Evolutionary conservation across 2,797 vertebrate species (phyloP).

Genomic region (Acrossocheilus fasciatus): DNA sequence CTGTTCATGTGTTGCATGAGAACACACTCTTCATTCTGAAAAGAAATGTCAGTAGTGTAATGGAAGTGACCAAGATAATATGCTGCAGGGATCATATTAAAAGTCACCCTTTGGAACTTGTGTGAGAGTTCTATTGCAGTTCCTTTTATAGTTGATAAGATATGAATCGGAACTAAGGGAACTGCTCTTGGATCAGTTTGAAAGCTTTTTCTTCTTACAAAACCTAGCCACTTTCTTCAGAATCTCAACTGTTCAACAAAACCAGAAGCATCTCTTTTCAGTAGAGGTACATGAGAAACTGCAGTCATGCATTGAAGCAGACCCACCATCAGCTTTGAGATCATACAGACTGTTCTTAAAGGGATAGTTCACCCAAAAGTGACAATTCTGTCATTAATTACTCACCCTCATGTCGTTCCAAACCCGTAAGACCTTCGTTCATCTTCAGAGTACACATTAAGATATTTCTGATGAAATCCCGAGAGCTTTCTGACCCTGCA

Average conservation of each 20-base stretch:
- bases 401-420: background rate
- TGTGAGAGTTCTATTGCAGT: constrained; percentile 19
- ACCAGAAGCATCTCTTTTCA: constrained; percentile 23
- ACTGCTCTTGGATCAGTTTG: constrained; percentile 37
- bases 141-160: constrained; percentile 46
- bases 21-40: constrained; percentile 28
- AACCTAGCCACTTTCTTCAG: constrained; percentile 9
- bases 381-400: background rate
- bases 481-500: too few relatives aligned
- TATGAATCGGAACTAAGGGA: constrained; percentile 27
- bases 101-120: constrained; percentile 38
- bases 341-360: constrained; percentile 12
- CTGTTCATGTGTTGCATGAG: constrained; percentile 4
- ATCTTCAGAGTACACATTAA: too few relatives aligned
- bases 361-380: background rate
- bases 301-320: constrained; percentile 28
- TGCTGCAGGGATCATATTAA: constrained; percentile 37
- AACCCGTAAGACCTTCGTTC: background rate
- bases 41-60: constrained; percentile 37
- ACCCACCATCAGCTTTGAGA: constrained; percentile 34
- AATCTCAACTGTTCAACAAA: constrained; percentile 20
- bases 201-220: constrained; percentile 31
- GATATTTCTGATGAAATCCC: too few relatives aligned
- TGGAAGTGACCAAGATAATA: constrained; percentile 38
- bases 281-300: constrained; percentile 31